Evolutionary conservation across 2,113 vertebrate genomes (phyloP), one percentile per base, ranked within the genome.

Genomic region (Melanostigma gelatinosum): DNA sequence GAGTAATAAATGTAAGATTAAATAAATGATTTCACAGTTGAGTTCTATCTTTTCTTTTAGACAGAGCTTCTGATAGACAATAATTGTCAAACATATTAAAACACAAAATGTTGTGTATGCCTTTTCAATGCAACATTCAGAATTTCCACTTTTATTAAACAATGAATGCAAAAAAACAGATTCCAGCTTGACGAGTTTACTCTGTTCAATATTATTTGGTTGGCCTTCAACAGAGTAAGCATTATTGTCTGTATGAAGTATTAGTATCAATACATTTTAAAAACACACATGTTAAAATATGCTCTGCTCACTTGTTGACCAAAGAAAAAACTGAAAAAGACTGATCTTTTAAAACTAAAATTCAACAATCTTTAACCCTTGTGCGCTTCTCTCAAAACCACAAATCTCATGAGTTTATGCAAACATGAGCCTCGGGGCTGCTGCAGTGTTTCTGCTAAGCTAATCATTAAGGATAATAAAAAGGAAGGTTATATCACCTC

Each of bases 401-500:
- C 8, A 75, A 24, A 66, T 65, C 50, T 16, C 24, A 36, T 40
- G n/a, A 36, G 32, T 40, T 77, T 69, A 60, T 72, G 50, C 6
- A 38, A 20, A 38, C 1, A 60, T 52, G 66, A 84, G 27, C 38
- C 12, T n/a, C 0, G 0, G 62, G 13, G 54, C 63, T 74, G 52
- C 64, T 32, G 20, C 60, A 55, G 27, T 65, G 55, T 29, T 74
- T 83, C 73, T 83, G 44, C 66, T 79, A 75, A 82, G 94, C 72
- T 94, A 95, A 95, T 95, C 93, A 95, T 95, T 95, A 94, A 71
- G 32, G 80, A 85, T 82, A 75, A 88, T 93, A 90, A 93, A 93
- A 64, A 22, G 40, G 27, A 68, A 63, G 87, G 85, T 91, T 92
- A 92, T 89, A 80, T 85, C 79, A 89, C 73, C 38, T 65, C 36